A percentile compares a stretch with the other conserved stretches of the same genome.
These are phyloP conservation scores for Andrena marginata DNA, from an alignment of 2,888 invertebrate species.

Conservation along the genomic window DNA sequence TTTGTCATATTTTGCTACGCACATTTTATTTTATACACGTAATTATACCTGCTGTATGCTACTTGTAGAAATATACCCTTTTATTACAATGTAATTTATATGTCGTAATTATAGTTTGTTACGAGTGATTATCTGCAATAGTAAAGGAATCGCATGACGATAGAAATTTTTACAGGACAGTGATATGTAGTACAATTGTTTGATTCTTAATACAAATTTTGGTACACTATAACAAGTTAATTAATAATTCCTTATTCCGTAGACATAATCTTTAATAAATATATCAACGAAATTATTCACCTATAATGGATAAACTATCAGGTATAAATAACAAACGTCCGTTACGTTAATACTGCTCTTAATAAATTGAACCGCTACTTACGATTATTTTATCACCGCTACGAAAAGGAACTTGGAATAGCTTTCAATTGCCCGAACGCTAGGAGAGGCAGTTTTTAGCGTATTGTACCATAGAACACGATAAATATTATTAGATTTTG, in stretches of 20 bases:
- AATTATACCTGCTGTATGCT: constrained; percentile 50
- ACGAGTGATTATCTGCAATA: background rate
- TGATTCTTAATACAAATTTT: constrained; percentile 32
- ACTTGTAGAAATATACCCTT: constrained; percentile 65
- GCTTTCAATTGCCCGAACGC: constrained; percentile 50
- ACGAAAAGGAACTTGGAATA: constrained; percentile 61
- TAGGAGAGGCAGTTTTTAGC: constrained; percentile 49
- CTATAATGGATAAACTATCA: constrained; percentile 48
- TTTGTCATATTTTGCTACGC: constrained; percentile 41
- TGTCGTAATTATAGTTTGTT: constrained; percentile 32
- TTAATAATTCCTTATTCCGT: constrained; percentile 31
- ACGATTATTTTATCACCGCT: constrained; percentile 60
- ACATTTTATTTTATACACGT: constrained; percentile 45
- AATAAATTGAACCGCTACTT: constrained; percentile 59
- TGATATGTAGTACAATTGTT: constrained; percentile 51
- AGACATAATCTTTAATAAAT: constrained; percentile 42
- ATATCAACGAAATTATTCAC: constrained; percentile 45
- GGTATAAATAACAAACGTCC: constrained; percentile 47
- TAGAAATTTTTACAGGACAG: constrained; percentile 28
- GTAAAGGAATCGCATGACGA: constrained; percentile 31
- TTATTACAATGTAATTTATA: constrained; percentile 52
- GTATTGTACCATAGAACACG: constrained; percentile 41
- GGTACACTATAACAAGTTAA: constrained; percentile 28
- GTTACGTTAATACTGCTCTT: constrained; percentile 25
- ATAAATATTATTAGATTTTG: constrained; percentile 30